Base-by-base conservation (phyloP, 2,888 invertebrate genomes). In the Carpatolechia fugitivella region DNA sequence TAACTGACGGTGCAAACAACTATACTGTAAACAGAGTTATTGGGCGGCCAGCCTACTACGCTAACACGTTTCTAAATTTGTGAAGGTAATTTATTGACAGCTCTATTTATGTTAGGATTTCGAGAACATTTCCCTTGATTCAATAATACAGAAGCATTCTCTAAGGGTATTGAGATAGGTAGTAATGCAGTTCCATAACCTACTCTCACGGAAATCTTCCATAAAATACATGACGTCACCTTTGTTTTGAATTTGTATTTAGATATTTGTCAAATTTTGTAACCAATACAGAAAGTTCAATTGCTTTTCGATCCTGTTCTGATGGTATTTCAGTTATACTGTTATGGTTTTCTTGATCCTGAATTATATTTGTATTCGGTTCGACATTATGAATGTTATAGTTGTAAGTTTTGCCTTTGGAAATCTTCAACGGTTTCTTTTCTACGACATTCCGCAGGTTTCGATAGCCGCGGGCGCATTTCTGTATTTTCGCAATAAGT, bases 401-500 rank as follows among this genome's bases (percentile, higher is more conserved):
- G 40, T 4, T 3, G 8, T 16, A 7, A 24, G n/a, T 5, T 44
- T 24, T 13, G 35, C 38, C 29, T 38, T 29, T 29, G 24, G 38
- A 38, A 38, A 38, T 38, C 50, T 38, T 52, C 40, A 30, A n/a
- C 8, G 41, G 31, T 52, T 52, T 52, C 57, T 55, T 70, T 62
- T 66, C 69, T 70, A 70, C 66, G 70, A 67, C 69, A 69, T 66
- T 64, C 68, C 65, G 68, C 66, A 66, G 69, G 41, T 29, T 24
- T 64, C 60, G 60, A 69, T 63, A 68, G 79, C 80, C 77, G 65
- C 63, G 65, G 72, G 80, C 77, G 66, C 78, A 77, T 83, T 85
- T 80, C 76, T 80, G 73, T 64, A 76, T 85, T 87, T 85, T 86
- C 82, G 83, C 80, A 85, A 85, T 72, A 65, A 57, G 60, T 68